Conservation (phyloP, 2,113 vertebrate genomes). For the Otocyon megalotis region DNA sequence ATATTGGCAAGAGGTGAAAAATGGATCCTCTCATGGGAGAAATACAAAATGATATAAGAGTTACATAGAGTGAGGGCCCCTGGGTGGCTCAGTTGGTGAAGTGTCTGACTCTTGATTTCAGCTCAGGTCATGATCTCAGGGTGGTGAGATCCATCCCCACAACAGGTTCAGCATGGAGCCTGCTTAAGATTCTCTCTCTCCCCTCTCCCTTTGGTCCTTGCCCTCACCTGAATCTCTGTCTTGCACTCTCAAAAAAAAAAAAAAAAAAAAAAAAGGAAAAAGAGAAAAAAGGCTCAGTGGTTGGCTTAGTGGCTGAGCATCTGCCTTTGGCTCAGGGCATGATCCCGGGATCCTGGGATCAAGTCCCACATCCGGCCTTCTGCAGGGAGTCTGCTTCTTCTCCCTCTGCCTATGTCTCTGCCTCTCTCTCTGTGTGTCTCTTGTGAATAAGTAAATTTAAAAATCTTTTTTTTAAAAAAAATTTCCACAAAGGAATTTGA, state of each 20-base stretch:
- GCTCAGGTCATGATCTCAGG: neutral
- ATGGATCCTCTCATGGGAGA: neutral
- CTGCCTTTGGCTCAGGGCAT: no score
- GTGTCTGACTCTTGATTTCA: neutral
- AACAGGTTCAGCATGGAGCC: neutral
- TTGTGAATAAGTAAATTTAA: no score
- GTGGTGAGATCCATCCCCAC: no score
- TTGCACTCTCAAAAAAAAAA: neutral
- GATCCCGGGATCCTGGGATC: no score
- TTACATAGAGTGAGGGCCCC: neutral
- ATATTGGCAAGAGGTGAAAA: neutral
- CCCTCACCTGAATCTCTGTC: fast-evolving
- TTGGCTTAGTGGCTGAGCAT: no score
- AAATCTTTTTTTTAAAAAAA: no score
- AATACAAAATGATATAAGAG: constrained; percentile 15
- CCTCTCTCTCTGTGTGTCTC: no score
- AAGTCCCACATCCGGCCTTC: no score
- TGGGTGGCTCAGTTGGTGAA: neutral
- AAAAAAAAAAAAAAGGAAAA: no score
- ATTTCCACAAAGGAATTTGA: constrained; percentile 33
- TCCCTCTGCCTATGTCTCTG: no score
- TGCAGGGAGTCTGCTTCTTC: no score
- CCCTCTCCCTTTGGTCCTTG: neutral
- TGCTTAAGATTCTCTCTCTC: neutral
- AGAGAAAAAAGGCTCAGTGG: no score